Evolutionary conservation across 2,797 vertebrate genomes (phyloP).

Genomic region (Acanthornis magna): DNA sequence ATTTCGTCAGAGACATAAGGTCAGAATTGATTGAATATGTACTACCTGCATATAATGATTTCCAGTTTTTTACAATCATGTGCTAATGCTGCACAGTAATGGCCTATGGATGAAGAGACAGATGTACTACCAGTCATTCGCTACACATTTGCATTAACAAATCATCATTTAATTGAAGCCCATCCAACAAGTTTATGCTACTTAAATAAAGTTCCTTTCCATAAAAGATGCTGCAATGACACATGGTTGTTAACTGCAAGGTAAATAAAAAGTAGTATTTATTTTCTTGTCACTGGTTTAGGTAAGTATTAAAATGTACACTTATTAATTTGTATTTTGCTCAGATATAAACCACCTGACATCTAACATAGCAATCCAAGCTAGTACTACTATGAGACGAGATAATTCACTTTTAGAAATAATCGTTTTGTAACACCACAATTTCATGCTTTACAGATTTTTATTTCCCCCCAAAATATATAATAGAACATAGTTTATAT

Average conservation of each 20-base stretch:
- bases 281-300: constrained; percentile 66
- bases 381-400: constrained; percentile 43
- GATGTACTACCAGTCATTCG: constrained; percentile 81
- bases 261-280: constrained; percentile 62
- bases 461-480: constrained; percentile 55
- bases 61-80: constrained; percentile 79
- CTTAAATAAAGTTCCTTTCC: constrained; percentile 84
- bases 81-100: constrained; percentile 78
- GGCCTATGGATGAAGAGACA: constrained; percentile 83
- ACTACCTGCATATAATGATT: constrained; percentile 79
- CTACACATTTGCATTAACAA: constrained; percentile 83
- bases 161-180: constrained; percentile 85
- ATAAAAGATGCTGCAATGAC: constrained; percentile 78
- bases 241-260: constrained; percentile 70
- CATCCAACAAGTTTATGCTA: constrained; percentile 85
- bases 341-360: constrained; percentile 71
- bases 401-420: constrained; percentile 67
- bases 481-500: constrained; percentile 54
- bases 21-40: constrained; percentile 81
- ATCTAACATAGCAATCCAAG: constrained; percentile 56
- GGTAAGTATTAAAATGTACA: constrained; percentile 57
- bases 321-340: constrained; percentile 76
- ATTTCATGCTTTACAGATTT: constrained; percentile 69
- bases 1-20: constrained; percentile 78
- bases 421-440: constrained; percentile 63